phyloP scores from a whole-genome alignment of 1,140 invertebrate genomes.

The Teleogryllus occipitalis region DNA sequence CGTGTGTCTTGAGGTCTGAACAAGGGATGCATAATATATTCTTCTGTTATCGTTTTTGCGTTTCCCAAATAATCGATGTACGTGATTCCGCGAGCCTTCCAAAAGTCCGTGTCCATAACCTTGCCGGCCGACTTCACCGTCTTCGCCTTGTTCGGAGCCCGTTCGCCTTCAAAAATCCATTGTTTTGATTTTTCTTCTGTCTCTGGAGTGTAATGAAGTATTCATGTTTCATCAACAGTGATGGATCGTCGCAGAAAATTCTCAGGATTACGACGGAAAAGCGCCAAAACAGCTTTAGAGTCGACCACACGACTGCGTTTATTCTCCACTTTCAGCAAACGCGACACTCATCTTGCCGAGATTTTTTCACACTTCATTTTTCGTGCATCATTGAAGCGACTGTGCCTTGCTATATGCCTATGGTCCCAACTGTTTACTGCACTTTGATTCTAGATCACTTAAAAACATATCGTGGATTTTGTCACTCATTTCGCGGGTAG shows the following conservation, averaged over 20 bases:
- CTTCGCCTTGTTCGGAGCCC: slow-evolving; percentile 28
- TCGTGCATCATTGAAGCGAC: neutral
- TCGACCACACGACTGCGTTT: slow-evolving; percentile 13
- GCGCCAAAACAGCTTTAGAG: slow-evolving; percentile 18
- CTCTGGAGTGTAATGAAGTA: slow-evolving; percentile 32
- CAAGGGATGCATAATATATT: no score
- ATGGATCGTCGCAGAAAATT: slow-evolving; percentile 27
- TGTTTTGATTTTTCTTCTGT: slow-evolving; percentile 33
- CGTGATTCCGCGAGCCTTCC: no score
- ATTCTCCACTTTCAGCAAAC: slow-evolving; percentile 15
- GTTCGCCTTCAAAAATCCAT: slow-evolving; percentile 27
- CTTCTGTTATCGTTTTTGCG: no score
- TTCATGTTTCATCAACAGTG: slow-evolving; percentile 29
- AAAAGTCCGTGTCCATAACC: slow-evolving; percentile 29
- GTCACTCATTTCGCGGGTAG: neutral
- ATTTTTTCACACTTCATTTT: neutral
- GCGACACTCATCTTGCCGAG: neutral
- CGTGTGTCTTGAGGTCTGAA: no score
- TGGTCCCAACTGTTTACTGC: neutral
- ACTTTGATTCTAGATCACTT: neutral
- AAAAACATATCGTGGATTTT: neutral
- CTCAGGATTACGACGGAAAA: slow-evolving; percentile 15
- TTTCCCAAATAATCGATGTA: no score
- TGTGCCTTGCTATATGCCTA: neutral
- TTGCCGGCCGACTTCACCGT: slow-evolving; percentile 29